These are phyloP conservation scores for Urosaurus nigricauda DNA, from an alignment of 2,797 vertebrate species.

Conservation along the genomic window DNA sequence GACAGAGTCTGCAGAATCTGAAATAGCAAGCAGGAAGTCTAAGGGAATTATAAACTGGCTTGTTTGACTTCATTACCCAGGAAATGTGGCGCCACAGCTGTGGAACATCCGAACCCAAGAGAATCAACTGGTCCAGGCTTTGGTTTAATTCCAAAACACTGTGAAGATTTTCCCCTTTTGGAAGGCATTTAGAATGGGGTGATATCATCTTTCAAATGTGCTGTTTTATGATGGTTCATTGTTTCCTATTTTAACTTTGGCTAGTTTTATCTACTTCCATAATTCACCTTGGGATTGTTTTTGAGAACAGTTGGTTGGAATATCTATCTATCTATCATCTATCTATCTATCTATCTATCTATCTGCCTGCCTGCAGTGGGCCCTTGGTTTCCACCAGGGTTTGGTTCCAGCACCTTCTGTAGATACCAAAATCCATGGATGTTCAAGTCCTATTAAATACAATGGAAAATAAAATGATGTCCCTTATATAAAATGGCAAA, in stretches of 20 bases:
- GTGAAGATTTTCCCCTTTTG: conserved; percentile 18
- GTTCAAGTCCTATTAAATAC: too few relatives aligned
- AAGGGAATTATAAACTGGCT: neutral
- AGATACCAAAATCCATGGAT: too few relatives aligned
- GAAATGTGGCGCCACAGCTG: conserved; percentile 13
- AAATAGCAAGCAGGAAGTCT: neutral
- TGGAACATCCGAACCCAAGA: neutral
- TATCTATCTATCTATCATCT: too few relatives aligned
- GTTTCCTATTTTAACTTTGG: neutral
- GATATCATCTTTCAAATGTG: conserved; percentile 19
- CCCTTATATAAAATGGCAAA: too few relatives aligned
- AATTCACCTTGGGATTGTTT: neutral
- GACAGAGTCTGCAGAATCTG: neutral
- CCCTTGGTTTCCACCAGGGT: too few relatives aligned
- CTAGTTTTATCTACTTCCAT: neutral
- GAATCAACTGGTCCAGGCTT: neutral
- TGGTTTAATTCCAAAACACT: conserved; percentile 15
- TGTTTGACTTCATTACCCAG: conserved; percentile 4
- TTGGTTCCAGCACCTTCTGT: too few relatives aligned
- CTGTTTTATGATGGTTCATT: neutral
- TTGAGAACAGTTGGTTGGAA: neutral
- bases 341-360: too few relatives aligned
- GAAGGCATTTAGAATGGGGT: conserved; percentile 2
- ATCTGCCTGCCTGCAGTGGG: too few relatives aligned
- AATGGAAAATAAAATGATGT: too few relatives aligned